Evolutionary conservation across 2,113 vertebrate genomes (phyloP).

Genomic region (Sander vitreus): DNA sequence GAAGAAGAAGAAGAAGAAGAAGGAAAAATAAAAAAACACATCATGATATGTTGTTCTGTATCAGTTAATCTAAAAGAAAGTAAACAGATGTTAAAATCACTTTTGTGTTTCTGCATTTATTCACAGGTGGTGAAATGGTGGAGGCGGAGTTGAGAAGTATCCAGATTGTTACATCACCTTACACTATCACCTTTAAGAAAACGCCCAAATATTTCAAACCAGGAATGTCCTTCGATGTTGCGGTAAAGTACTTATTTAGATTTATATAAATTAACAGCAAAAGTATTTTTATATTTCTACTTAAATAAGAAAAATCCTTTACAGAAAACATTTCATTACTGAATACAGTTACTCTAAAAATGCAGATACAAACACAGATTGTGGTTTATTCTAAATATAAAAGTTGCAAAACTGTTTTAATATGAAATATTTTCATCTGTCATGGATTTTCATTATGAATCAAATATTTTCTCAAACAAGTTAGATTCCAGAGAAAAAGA

Average conservation of each 20-base stretch:
- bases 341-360: neutral
- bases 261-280: neutral
- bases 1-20: too few species aligned
- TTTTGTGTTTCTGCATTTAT: neutral
- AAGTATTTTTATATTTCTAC: neutral
- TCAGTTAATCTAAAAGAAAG: neutral
- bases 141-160: slow-evolving; percentile 85
- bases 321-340: neutral
- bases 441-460: neutral
- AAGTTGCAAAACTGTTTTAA: neutral
- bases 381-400: neutral
- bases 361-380: neutral
- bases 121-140: slow-evolving; percentile 92
- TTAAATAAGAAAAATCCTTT: neutral
- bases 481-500: too few species aligned
- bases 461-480: too few species aligned
- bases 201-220: slow-evolving; percentile 93
- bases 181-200: slow-evolving; percentile 88
- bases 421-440: neutral
- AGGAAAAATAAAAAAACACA: too few species aligned
- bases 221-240: slow-evolving; percentile 89
- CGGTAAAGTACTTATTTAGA: slow-evolving; percentile 78
- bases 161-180: slow-evolving; percentile 89
- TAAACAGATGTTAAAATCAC: neutral
- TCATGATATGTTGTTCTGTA: neutral